Percentiles rank a stretch among this genome's conserved stretches.
These are phyloP conservation scores for Spilarctia lutea DNA, from an alignment of 2,888 invertebrate genomes.

Conservation along the genomic window DNA sequence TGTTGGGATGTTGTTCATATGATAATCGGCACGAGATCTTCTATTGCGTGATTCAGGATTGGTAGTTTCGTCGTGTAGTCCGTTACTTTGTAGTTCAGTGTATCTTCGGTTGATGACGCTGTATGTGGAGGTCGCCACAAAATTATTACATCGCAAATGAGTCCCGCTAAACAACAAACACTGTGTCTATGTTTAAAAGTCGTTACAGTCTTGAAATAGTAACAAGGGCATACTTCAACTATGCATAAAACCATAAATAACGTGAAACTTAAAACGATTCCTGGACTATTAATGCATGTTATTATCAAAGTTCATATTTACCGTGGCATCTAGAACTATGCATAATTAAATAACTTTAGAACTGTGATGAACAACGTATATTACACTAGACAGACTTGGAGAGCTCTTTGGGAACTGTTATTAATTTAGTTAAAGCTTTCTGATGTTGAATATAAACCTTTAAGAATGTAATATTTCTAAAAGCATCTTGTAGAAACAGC, in stretches of 20 bases:
- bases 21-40: no score
- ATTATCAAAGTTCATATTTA: conserved; percentile 44
- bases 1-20: no score
- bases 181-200: no score
- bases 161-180: no score
- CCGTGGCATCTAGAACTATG: conserved; percentile 33
- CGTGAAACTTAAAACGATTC: not conserved
- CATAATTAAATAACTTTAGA: conserved; percentile 63
- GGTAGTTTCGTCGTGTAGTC: no score
- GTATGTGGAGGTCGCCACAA: no score
- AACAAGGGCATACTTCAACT: not conserved
- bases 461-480: not conserved
- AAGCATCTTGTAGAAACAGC: not conserved
- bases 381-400: not conserved
- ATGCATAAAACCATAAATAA: not conserved
- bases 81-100: no score
- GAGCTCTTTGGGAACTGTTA: conserved; percentile 9
- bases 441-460: not conserved
- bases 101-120: no score
- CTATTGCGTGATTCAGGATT: no score
- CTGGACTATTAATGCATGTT: conserved; percentile 31
- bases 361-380: conserved; percentile 25
- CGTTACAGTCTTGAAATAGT: no score
- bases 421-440: conserved; percentile 6
- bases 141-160: no score